Evolutionary conservation across 1,140 invertebrate species (phyloP), one percentile per base, ranked within the genome.

Genomic region (Bombus breviceps): DNA sequence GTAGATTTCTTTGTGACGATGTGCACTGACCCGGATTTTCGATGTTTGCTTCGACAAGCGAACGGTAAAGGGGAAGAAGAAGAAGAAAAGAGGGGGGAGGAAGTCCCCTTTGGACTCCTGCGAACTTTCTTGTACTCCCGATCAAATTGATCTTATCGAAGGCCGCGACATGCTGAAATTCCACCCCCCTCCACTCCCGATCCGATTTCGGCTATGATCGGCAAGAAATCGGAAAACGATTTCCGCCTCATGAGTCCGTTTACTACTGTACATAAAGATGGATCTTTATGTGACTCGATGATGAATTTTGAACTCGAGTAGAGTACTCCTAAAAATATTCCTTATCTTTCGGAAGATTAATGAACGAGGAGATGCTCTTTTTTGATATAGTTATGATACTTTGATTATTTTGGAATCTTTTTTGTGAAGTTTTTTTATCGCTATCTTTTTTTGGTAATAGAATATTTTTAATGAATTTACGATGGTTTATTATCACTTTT

Each of bases 11-110:
- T 85, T 85, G 83, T 53, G 68, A 72, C 32, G 39, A 39, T 80
- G 83, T 43, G 76, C 83, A 59, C 25, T 85, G 76, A 85, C 83
- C 83, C 32, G 68, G 39, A 85, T 85, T 85, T 41, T 62, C 34
- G 69, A 25, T 25, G 32, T n/a, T 37, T 47, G n/a, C 9, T 59
- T 53, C 25, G 28, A n/a, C n/a, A 34, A 22, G 13, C 10, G 8
- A 22, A 28, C 13, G 43, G 64, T 8, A 73, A 62, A 62, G 34
- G 59, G 8, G 12, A 57, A 25, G 59, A 59, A 41, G 15, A n/a
- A 10, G 53, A 39, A 39, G 34, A 9, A n/a, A 62, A n/a, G 3
- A 62, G 25, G 1, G 25, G 10, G 2, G 5, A 25, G 32, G 18
- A 22, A 18, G 6, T n/a, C 25, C 25, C 34, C 22, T 39, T 77